Base-by-base conservation (phyloP, 64 coral and sea anemone genomes). In the Catalaphyllia jardinei region DNA sequence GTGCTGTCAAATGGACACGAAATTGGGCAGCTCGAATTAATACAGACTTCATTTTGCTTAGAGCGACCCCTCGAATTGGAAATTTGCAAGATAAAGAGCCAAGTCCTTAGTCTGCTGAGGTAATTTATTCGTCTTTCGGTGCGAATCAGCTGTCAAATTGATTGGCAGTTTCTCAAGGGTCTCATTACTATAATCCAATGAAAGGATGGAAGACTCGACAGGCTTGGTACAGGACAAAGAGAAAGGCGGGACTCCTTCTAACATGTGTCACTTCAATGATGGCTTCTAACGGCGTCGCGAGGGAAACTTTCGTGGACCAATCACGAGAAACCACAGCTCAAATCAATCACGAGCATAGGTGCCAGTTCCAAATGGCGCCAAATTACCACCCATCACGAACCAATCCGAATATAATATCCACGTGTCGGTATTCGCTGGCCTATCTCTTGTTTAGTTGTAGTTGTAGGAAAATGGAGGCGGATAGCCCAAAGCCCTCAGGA, bases 281-380 rank as follows among this genome's bases (percentile, higher is more conserved):
- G 46, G 90, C 73, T 89, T 65, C 82, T 79, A 87, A 69, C 86
- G 31, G 78, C 85, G 88, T 82, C 63, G 91, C 14, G 88, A 96
- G 62, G 76, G 67, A 79, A 87, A 90, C 63, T 67, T 88, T 13
- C 54, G 39, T 51, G 52, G 79, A 72, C 95, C 95, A 97, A 97
- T 97, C 91, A 97, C 77, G 64, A 79, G 83, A 63, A 74, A 83
- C 29, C 31, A 39, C 80, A 69, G 29, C 74, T 39, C 83, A 97
- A 97, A 95, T 97, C 88, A 89, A 91, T 93, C 89, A 78, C 82
- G 75, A 82, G 95, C 95, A 94, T 88, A 91, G 95, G 91, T 94
- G 95, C 95, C 92, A 90, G 60, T 93, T 97, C 87, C 92, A 97
- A 97, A 97, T 97, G 95, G 95, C 95, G 95, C 95, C 95, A 97